Evolutionary conservation across 1,140 invertebrate genomes (phyloP).

Genomic region (Hycleus phaleratus): DNA sequence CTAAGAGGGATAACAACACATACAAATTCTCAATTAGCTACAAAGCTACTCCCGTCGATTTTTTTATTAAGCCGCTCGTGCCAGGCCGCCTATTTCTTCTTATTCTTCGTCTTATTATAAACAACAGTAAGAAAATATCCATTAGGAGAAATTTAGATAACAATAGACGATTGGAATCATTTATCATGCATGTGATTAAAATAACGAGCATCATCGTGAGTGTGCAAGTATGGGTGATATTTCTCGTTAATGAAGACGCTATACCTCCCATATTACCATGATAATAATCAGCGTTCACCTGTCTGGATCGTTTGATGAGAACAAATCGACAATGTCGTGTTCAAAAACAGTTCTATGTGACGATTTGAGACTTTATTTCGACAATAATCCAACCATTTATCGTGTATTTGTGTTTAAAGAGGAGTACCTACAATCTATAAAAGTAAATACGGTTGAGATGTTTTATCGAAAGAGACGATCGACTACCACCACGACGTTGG

Average conservation of each 20-base stretch:
- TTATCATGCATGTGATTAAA: too few relatives aligned
- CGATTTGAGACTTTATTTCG: too few relatives aligned
- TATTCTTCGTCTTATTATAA: background rate
- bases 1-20: conserved; percentile 31
- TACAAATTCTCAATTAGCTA: conserved; percentile 38
- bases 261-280: background rate
- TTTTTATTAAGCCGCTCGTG: conserved; percentile 13
- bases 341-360: too few relatives aligned
- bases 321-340: too few relatives aligned
- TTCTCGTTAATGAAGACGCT: background rate
- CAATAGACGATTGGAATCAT: too few relatives aligned
- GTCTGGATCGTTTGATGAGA: too few relatives aligned
- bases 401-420: background rate
- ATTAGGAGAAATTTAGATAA: too few relatives aligned
- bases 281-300: background rate
- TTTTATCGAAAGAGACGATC: conserved; percentile 9
- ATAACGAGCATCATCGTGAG: too few relatives aligned
- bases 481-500: background rate
- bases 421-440: background rate
- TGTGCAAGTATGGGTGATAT: background rate
- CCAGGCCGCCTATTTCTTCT: background rate
- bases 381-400: background rate
- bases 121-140: too few relatives aligned
- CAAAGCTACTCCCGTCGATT: conserved; percentile 15
- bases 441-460: conserved; percentile 2